Conservation (phyloP, 2,888 invertebrate species). For the Leptogaster cylindrica region DNA sequence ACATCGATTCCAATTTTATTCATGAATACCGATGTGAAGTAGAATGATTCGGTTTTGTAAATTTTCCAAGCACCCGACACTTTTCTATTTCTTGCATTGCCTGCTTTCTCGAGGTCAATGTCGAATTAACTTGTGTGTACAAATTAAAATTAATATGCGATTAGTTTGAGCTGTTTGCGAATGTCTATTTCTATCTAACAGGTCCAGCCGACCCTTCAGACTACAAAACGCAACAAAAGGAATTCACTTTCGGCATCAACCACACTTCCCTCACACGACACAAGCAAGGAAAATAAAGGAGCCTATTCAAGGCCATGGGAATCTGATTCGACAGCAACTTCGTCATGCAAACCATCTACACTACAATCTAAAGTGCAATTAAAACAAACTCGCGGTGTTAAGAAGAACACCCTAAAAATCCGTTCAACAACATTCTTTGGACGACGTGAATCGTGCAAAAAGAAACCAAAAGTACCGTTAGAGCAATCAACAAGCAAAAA, state of each 20-base stretch:
- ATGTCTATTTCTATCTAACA: conserved; percentile 36
- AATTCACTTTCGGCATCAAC: conserved; percentile 36
- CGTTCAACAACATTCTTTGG: conserved; percentile 26
- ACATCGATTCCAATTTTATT: too few species aligned
- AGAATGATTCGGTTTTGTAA: conserved; percentile 1
- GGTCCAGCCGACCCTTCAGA: conserved; percentile 42
- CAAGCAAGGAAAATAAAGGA: conserved; percentile 45
- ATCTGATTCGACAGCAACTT: conserved; percentile 10
- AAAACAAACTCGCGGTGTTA: not conserved
- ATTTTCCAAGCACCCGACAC: conserved; percentile 6
- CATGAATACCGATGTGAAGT: too few species aligned
- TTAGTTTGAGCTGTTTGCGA: conserved; percentile 31
- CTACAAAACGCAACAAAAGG: conserved; percentile 42
- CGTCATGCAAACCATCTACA: not conserved
- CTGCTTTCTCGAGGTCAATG: not conserved
- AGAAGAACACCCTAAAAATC: conserved; percentile 29
- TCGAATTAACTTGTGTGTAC: conserved; percentile 1
- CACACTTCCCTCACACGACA: conserved; percentile 40
- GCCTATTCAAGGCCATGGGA: conserved; percentile 42
- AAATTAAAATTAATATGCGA: conserved; percentile 27
- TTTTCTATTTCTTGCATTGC: conserved; percentile 2
- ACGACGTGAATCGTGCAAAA: conserved; percentile 28
- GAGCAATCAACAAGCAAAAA: conserved; percentile 28
- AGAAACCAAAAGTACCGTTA: conserved; percentile 36
- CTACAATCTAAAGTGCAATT: conserved; percentile 1